Evolutionary conservation across 2,888 invertebrate genomes (phyloP).

Genomic region (Mellilla xanthometata): DNA sequence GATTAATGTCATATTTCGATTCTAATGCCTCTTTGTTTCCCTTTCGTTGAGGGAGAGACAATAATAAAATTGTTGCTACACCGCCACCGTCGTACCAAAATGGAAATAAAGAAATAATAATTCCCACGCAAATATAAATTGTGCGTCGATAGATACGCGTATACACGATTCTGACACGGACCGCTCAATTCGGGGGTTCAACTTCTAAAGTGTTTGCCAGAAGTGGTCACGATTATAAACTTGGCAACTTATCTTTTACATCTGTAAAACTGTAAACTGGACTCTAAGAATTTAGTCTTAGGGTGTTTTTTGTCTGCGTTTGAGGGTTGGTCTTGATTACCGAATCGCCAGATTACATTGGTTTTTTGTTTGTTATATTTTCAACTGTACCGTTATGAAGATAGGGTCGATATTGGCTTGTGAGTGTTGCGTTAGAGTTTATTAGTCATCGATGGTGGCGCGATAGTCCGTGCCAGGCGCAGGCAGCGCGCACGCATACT

Average conservation of each 20-base stretch:
- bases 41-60: constrained; percentile 12
- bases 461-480: constrained; percentile 77
- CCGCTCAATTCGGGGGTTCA: constrained; percentile 76
- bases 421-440: constrained; percentile 48
- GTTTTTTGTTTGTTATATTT: constrained; percentile 15
- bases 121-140: constrained; percentile 69
- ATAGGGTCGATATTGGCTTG: constrained; percentile 31
- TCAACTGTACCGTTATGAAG: constrained; percentile 13
- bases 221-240: constrained; percentile 77
- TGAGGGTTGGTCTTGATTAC: constrained; percentile 55
- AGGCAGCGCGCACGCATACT: constrained; percentile 79
- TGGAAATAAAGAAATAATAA: constrained; percentile 73
- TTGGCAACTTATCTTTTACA: constrained; percentile 33
- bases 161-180: constrained; percentile 71
- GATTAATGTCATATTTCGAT: too few relatives aligned
- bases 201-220: constrained; percentile 77
- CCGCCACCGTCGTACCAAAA: constrained; percentile 41
- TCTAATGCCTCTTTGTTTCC: constrained; percentile 4
- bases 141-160: constrained; percentile 60
- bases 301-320: constrained; percentile 44
- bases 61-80: constrained; percentile 41
- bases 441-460: constrained; percentile 82
- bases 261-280: constrained; percentile 37
- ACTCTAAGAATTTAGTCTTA: constrained; percentile 40
- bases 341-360: constrained; percentile 40